Evolutionary conservation across 35 echinoderm and acorn worm genomes (phyloP).

Genomic region (Diadema setosum): DNA sequence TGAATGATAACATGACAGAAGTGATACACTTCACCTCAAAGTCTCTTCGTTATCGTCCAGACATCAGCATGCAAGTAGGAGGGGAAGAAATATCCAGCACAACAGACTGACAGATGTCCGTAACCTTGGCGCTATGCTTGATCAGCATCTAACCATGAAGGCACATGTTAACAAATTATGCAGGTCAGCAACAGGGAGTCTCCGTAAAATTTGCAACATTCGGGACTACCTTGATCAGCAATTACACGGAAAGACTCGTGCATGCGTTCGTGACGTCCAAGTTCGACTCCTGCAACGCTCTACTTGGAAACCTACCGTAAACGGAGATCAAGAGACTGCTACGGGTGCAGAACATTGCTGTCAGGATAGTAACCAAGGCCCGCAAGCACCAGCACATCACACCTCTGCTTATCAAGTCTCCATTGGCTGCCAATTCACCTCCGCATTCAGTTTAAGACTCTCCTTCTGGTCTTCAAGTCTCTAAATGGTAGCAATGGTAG

Average conservation of each 20-base stretch:
- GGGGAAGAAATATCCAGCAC: neutral
- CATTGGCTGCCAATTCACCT: slow-evolving; percentile 41
- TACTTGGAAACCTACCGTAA: neutral
- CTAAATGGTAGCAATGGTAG: neutral
- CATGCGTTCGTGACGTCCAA: neutral
- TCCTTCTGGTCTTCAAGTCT: neutral
- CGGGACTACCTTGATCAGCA: neutral
- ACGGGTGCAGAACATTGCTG: slow-evolving; percentile 36
- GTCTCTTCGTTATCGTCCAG: neutral
- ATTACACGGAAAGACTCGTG: neutral
- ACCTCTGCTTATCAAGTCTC: neutral
- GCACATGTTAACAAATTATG: neutral
- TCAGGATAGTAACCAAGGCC: neutral
- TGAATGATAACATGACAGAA: neutral
- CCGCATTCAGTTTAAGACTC: slow-evolving; percentile 28
- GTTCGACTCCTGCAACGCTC: neutral
- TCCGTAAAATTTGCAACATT: neutral
- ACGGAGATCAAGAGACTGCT: neutral
- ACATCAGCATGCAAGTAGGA: neutral
- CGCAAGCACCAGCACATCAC: slow-evolving; percentile 13
- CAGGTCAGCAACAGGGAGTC: neutral
- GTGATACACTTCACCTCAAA: neutral
- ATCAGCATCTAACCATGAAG: neutral
- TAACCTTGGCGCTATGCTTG: neutral
- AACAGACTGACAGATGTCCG: too few relatives aligned